phyloP scores from a whole-genome alignment of 2,797 vertebrate species.

The Scolopax bukidnonensis region DNA sequence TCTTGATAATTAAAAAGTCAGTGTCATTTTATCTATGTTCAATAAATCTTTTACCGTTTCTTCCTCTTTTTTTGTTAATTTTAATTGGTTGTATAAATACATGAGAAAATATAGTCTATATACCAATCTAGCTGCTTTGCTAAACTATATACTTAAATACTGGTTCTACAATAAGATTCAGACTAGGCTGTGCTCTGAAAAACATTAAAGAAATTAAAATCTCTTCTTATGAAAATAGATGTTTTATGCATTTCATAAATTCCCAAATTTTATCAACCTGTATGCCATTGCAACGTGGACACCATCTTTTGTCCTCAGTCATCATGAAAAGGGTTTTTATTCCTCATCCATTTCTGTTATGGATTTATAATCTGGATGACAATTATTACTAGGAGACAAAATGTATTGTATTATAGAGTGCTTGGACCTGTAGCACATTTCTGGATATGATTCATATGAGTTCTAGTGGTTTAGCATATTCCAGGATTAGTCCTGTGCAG shows the following conservation, averaged over 20 bases:
- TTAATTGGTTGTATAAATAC: background rate
- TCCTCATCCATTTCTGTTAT: background rate
- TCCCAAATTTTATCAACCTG: background rate
- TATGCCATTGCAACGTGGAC: background rate
- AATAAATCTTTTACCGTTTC: background rate
- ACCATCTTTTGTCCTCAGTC: background rate
- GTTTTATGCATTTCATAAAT: background rate
- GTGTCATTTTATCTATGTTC: background rate
- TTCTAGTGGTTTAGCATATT: background rate
- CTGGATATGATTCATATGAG: background rate
- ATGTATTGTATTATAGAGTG: background rate
- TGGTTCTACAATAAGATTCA: fast-evolving
- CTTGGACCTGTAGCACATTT: background rate
- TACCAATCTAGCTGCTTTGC: background rate
- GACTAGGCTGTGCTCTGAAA: background rate
- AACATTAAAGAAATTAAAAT: background rate
- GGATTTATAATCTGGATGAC: background rate
- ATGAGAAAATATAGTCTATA: background rate
- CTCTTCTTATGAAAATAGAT: background rate
- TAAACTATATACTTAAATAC: background rate
- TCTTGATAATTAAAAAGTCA: background rate
- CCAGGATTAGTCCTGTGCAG: background rate
- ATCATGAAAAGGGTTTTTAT: background rate
- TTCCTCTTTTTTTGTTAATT: background rate
- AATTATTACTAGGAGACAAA: background rate